Evolutionary conservation across 2,888 invertebrate species (phyloP), one percentile per base, ranked within the genome.

Genomic region (Drosophila mimetica): DNA sequence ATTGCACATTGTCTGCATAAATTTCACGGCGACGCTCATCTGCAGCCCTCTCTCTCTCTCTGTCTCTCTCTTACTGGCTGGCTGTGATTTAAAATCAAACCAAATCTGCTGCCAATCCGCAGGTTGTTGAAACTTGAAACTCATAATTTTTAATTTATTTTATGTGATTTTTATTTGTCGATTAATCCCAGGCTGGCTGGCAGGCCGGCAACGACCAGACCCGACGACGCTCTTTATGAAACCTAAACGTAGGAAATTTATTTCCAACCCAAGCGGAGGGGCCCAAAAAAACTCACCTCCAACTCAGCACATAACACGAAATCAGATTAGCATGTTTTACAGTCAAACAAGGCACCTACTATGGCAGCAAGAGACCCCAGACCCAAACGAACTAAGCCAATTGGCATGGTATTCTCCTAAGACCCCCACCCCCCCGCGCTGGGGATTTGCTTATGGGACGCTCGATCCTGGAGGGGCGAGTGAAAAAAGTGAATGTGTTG

Each of bases 81-180:
- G 20, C 39, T 59, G 76, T 76, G 86, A 86, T 82, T 82, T 86
- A 76, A 82, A 82, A 86, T 86, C 82, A 82, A 82, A 82, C 76
- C 71, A 86, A 82, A 82, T 82, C 82, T 86, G 87, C 82, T 82
- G 82, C 85, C 81, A 83, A 83, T 86, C 81, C 81, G 57, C 78
- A 75, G 76, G 72, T 71, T 81, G 87, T 87, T 87, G 88, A 85
- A 84, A 84, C 83, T 82, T 87, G 86, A 84, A 84, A 84, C 83
- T 84, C 88, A 87, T 88, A 84, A 89, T 87, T 89, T 89, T 86
- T 88, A 89, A 89, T 89, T 89, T 89, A 89, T 89, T 89, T 89
- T 81, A 86, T 83, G 83, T 79, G 89, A 89, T 89, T 89, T 89
- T 89, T 82, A 89, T 89, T 89, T 89, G 81, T 79, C 83, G 90